Percentiles rank a stretch among this genome's conserved stretches.
Conservation (phyloP, 2,113 vertebrate genomes). For the Callipepla californica region DNA sequence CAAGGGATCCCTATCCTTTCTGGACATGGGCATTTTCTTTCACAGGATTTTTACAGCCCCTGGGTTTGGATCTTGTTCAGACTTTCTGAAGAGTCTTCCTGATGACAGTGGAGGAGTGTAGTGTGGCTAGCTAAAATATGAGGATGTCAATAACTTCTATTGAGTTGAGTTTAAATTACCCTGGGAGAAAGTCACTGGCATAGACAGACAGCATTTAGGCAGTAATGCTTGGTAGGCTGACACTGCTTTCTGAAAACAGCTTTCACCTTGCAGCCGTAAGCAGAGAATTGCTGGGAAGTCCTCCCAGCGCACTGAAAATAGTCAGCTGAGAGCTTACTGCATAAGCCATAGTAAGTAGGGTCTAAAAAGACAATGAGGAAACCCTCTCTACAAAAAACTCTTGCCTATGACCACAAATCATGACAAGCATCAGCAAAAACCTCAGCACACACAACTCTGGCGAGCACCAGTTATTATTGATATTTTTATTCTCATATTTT, state of each 20-base stretch:
- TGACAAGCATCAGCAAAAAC: not conserved
- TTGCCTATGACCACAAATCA: not conserved
- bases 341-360: not conserved
- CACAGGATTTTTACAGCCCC: not conserved
- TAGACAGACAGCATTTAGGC: not conserved
- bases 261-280: not conserved
- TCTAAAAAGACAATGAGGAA: not conserved
- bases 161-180: not conserved
- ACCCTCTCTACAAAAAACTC: not conserved
- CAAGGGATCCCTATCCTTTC: not conserved
- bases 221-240: not conserved
- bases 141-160: not conserved
- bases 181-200: not conserved
- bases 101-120: not conserved
- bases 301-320: not conserved
- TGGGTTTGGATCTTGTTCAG: not conserved
- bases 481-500: not conserved
- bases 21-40: not conserved
- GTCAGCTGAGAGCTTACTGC: fast-evolving
- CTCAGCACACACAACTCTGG: not conserved
- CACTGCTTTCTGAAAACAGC: not conserved
- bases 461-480: not conserved
- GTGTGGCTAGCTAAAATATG: not conserved
- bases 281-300: not conserved
- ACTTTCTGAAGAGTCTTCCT: not conserved